Evolutionary conservation across 1,140 invertebrate species (phyloP), one percentile per base, ranked within the genome.

Genomic region (Thrips palmi): DNA sequence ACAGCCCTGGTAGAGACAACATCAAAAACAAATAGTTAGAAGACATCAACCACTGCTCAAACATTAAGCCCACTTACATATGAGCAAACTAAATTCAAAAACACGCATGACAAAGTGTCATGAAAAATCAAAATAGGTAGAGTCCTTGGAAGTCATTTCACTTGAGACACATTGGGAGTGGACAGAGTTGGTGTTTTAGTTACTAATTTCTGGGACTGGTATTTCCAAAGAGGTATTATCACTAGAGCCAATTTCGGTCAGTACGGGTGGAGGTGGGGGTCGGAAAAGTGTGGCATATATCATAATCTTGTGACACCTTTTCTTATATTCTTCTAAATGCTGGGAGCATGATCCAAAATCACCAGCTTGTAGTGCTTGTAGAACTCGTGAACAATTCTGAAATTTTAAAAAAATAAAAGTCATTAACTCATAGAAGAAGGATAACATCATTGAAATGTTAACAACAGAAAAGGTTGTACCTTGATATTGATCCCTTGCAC

Each of bases 321-420:
- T 58, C 47, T 76, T 67, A 53, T 78, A 92, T 19, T 71, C 64
- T 44, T 67, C 65, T 34, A 71, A 67, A 41, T 68, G 64, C 20
- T 67, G 53, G 29, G 77, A 74, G 52, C 75, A 76, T 21, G 63
- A 56, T 1, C 84, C 83, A 52, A 88, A 82, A 45, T 83, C 77
- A 30, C 78, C 81, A 37, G 70, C 69, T 42, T 68, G 66, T 48
- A 91, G 64, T 42, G 74, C 70, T 40, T 78, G 71, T 36, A 88
- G 60, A 15, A 88, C 72, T 44, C 74, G 71, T 37, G 70, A 71
- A 58, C 82, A 87, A 52, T 70, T 76, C 72, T 84, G 56, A 29
- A 24, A 2, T 19, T 25, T 35, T 1, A 31, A 20, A 14, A 27
- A 19, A 10, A 2, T 17, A 12, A 32, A n/a, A 20, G 20, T 3